Evolutionary conservation across 2,113 vertebrate genomes (phyloP).

Genomic region (Nannospalax galili): DNA sequence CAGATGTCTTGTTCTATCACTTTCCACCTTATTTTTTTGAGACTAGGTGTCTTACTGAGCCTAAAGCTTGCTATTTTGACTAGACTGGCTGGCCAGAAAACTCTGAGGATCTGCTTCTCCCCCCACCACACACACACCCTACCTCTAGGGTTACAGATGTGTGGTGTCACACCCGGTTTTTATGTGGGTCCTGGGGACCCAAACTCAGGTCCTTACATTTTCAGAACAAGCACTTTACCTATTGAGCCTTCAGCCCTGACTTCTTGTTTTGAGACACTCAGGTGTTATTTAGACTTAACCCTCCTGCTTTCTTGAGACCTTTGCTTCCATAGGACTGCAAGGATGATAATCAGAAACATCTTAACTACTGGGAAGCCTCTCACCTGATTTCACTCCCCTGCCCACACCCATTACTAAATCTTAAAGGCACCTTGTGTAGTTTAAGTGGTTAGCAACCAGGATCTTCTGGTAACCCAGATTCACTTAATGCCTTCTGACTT

Average conservation of each 20-base stretch:
- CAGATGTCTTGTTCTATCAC: neutral
- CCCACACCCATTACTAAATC: slow-evolving; percentile 3
- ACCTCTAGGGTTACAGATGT: neutral
- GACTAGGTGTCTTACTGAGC: neutral
- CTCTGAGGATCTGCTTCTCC: neutral
- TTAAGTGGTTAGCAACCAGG: slow-evolving; percentile 1
- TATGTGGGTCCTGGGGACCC: neutral
- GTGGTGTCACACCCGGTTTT: neutral
- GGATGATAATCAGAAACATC: slow-evolving; percentile 47
- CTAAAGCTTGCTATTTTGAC: neutral
- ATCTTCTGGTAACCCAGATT: slow-evolving; percentile 10
- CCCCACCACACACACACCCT: too few relatives aligned
- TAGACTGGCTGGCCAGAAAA: neutral
- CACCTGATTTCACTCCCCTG: slow-evolving; percentile 38
- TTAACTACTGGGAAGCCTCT: slow-evolving; percentile 21
- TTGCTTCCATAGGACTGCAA: slow-evolving; percentile 24
- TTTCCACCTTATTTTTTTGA: neutral
- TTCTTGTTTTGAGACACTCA: neutral
- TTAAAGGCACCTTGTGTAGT: neutral
- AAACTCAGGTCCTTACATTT: neutral
- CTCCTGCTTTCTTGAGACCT: slow-evolving; percentile 43
- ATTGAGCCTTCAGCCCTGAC: neutral
- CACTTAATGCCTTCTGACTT: neutral
- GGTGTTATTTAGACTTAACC: neutral
- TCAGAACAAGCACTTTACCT: neutral